Evolutionary conservation across 2,113 vertebrate genomes (phyloP).

Genomic region (Hemichromis elongatus): DNA sequence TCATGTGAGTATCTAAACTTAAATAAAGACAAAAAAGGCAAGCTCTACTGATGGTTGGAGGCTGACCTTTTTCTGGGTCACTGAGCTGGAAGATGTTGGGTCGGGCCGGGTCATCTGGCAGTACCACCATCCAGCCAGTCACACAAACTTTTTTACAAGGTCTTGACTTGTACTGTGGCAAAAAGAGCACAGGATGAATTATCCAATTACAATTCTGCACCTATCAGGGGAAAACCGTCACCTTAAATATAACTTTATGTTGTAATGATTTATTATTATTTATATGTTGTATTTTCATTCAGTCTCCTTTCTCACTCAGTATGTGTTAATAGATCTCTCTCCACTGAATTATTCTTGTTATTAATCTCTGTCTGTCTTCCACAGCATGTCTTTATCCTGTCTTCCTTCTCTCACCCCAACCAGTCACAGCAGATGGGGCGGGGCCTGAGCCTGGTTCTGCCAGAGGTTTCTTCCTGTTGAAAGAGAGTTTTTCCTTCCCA

Average conservation of each 20-base stretch:
- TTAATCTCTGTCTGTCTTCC: too few relatives aligned
- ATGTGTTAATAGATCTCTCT: too few relatives aligned
- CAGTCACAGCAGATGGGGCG: too few relatives aligned
- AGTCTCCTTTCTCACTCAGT: too few relatives aligned
- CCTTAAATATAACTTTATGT: background rate
- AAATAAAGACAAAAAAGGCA: background rate
- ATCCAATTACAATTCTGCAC: background rate
- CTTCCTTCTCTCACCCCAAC: too few relatives aligned
- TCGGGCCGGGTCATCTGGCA: constrained; percentile 88
- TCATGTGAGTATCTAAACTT: background rate
- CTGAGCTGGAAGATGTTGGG: constrained; percentile 95
- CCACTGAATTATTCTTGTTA: too few relatives aligned
- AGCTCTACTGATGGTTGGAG: background rate
- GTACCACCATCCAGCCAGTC: constrained; percentile 90
- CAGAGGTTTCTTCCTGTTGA: too few relatives aligned
- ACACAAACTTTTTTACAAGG: constrained; percentile 89
- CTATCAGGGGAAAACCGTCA: background rate
- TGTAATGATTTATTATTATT: too few relatives aligned
- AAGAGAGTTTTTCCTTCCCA: too few relatives aligned
- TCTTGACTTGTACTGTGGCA: constrained; percentile 85
- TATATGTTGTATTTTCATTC: too few relatives aligned
- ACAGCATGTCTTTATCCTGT: too few relatives aligned
- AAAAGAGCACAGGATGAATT: background rate
- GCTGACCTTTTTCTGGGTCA: constrained; percentile 90
- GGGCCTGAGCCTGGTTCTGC: too few relatives aligned